Conservation (phyloP, 92 coral and sea anemone species). For the Muricea muricata region DNA sequence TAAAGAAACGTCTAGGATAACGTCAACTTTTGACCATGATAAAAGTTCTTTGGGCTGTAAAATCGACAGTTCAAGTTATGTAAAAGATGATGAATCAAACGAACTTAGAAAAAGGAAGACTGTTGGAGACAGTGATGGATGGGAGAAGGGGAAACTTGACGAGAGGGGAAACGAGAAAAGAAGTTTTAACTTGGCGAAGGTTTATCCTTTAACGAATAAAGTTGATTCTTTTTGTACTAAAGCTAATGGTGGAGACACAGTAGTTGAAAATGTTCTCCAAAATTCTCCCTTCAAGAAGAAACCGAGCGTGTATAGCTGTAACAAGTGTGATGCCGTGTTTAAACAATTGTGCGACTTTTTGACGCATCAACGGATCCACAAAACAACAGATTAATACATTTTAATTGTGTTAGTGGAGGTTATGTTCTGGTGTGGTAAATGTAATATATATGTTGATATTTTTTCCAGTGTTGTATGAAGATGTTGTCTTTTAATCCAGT, state of each 20-base stretch:
- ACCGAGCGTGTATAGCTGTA: background rate
- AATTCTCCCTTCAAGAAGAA: background rate
- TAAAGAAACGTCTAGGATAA: too few species aligned
- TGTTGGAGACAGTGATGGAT: too few species aligned
- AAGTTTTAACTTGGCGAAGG: background rate
- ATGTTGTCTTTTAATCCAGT: too few species aligned
- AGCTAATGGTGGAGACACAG: background rate
- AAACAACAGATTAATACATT: background rate
- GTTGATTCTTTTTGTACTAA: too few species aligned
- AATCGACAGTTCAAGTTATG: too few species aligned
- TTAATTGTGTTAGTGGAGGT: background rate
- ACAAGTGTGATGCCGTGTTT: background rate
- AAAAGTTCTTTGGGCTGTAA: background rate
- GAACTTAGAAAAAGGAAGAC: too few species aligned
- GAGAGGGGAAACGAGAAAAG: background rate
- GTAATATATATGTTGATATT: too few species aligned
- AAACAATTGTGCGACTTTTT: slow-evolving; percentile 16
- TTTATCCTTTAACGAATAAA: background rate
- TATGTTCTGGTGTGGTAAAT: background rate
- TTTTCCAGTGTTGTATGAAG: too few species aligned
- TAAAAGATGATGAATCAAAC: too few species aligned
- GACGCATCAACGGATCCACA: slow-evolving; percentile 1
- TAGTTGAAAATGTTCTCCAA: background rate
- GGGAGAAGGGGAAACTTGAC: too few species aligned
- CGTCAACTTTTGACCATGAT: too few species aligned